Evolutionary conservation across 2,888 invertebrate species (phyloP).

Genomic region (Polydrusus cervinus): DNA sequence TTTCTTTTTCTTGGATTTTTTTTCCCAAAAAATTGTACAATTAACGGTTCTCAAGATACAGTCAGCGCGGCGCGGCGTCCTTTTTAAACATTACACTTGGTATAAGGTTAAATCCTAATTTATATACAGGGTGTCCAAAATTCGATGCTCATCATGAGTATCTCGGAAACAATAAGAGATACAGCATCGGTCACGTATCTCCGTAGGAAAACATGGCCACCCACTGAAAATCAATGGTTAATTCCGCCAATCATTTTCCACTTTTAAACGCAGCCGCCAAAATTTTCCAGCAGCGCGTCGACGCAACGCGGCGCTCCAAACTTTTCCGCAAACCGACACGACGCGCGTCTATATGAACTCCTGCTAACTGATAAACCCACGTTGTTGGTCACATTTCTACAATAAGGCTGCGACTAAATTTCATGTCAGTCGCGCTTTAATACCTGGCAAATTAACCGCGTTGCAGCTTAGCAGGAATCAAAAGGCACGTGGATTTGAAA

Average conservation of each 20-base stretch:
- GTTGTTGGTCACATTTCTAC: conserved; percentile 32
- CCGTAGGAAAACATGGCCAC: conserved; percentile 24
- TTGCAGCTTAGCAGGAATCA: conserved; percentile 31
- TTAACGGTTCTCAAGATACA: too few relatives aligned
- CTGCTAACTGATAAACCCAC: conserved; percentile 29
- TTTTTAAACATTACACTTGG: too few relatives aligned
- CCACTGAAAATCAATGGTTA: conserved; percentile 42
- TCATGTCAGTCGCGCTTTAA: conserved; percentile 35
- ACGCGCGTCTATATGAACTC: conserved; percentile 24
- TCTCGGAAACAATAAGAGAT: too few relatives aligned
- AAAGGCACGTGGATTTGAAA: conserved; percentile 30
- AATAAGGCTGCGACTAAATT: conserved; percentile 20
- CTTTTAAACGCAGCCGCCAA: conserved; percentile 37
- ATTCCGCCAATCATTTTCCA: conserved; percentile 26
- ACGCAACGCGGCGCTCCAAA: conserved; percentile 36
- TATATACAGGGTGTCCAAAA: too few relatives aligned
- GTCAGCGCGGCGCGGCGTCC: too few relatives aligned
- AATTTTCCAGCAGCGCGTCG: conserved; percentile 38
- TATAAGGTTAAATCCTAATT: too few relatives aligned
- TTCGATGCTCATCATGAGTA: too few relatives aligned
- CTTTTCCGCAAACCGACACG: conserved; percentile 25
- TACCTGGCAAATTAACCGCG: conserved; percentile 41
- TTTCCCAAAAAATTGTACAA: too few relatives aligned
- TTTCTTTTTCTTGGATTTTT: too few relatives aligned
- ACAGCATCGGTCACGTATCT: too few relatives aligned